A percentile compares a stretch with the other conserved stretches of the same genome.
Evolutionary conservation across 2,888 invertebrate genomes (phyloP).

Genomic region (Chouioia cunea): DNA sequence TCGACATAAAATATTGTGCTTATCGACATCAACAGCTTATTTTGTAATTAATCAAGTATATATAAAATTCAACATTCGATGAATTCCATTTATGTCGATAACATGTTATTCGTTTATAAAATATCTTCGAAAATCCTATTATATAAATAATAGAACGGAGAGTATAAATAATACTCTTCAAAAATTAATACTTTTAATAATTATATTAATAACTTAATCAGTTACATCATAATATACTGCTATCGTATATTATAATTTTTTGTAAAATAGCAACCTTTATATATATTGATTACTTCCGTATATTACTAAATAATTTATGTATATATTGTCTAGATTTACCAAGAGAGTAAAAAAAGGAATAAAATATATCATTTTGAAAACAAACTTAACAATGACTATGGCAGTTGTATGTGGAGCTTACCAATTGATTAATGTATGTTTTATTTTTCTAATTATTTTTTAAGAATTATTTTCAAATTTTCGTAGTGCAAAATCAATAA

Average conservation of each 20-base stretch:
- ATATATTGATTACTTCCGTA: neutral
- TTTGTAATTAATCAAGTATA: conserved; percentile 46
- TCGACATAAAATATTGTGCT: conserved; percentile 50
- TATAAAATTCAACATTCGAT: neutral
- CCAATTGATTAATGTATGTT: conserved; percentile 56
- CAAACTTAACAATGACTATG: conserved; percentile 56
- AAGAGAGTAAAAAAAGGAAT: conserved; percentile 49
- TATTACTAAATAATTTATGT: no score
- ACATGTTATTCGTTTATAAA: neutral
- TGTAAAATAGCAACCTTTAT: neutral
- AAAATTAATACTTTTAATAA: no score
- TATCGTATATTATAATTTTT: neutral
- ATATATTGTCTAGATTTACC: conserved; percentile 50
- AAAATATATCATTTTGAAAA: conserved; percentile 55
- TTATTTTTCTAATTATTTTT: neutral
- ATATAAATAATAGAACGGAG: no score
- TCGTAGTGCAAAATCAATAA: no score
- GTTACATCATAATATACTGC: no score
- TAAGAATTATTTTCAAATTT: neutral
- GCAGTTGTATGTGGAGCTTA: conserved; percentile 56
- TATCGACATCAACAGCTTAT: conserved; percentile 53
- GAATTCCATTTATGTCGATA: no score
- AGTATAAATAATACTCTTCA: no score
- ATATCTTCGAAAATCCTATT: neutral
- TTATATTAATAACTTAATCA: no score